Base-by-base conservation (phyloP, 2,797 vertebrate species). In the Melanotaenia pygmaea region DNA sequence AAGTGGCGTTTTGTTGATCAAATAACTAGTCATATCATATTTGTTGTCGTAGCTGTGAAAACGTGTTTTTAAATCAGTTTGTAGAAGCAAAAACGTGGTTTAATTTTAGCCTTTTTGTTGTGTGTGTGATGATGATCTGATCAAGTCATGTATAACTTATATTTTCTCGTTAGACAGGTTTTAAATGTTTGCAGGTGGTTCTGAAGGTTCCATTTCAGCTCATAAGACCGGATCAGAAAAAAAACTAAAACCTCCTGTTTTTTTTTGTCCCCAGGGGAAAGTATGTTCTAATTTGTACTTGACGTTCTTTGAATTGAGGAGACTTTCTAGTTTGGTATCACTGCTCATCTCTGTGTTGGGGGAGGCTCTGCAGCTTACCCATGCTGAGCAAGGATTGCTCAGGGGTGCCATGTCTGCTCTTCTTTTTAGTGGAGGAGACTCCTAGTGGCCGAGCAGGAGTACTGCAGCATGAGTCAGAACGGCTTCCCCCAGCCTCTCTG, bases 401-500 rank as follows among this genome's bases (percentile, higher is more conserved):
- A 74, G 79, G 76, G 83, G 69, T 79, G 78, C 76, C 65, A 32
- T 60, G 59, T 53, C 45, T 77, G 61, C 72, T 77, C 59, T 75
- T 84, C 75, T 74, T 73, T 20, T 77, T 61, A 79, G 74, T 70
- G 50, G 30, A 66, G 79, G 93, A 65, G 92, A 91, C 93, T 28
- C 89, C 88, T 92, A 80, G 86, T 71, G 93, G 83, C 61, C 12
- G 32, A 86, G 10, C 5, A 12, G 22, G 11, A 18, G 60, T 26
- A 84, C 59, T 88, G 68, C 89, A 89, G 37, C 20, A 26, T 62
- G 59, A 70, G 35, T 56, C 59, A 60, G 74, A 14, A 54, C 32
- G 66, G 80, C 72, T 81, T 88, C 84, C 83, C 83, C 86, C 75
- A 64, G 60, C 65, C 38, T 61, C 61, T 72, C 38, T 59, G 0